Base-by-base conservation (phyloP, 2,888 invertebrate genomes). In the Ganaspis brasiliensis region DNA sequence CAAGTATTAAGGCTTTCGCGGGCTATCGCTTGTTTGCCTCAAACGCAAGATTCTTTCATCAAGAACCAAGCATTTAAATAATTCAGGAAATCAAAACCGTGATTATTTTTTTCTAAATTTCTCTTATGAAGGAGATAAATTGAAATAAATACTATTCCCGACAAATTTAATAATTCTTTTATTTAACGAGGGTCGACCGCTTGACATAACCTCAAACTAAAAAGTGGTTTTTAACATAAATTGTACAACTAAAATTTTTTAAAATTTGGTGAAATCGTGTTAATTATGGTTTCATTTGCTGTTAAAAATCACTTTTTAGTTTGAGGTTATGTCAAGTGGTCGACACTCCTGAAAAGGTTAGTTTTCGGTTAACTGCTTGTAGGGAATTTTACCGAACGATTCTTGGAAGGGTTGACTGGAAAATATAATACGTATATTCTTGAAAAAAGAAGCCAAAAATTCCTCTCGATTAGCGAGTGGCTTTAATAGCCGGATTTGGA, bases 11-110 rank as follows among this genome's bases (percentile, higher is more conserved):
- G 85, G 83, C 86, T 87, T 86, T 79, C 84, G 73, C 81, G 75
- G 83, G 83, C 85, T 87, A 88, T 88, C 87, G 81, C 81, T 79
- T 86, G 84, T 85, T 86, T 86, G 82, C 83, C 82, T 83, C 83
- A 82, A 80, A 79, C 80, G 70, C 72, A 63, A 75, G 67, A 67
- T 45, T 67, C 26, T 40, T 6, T n/a, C 24, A 12, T 67, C 24
- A n/a, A 21, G 40, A 67, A 45, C 40, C 24, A 14, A 67, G 45
- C 31, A 31, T 31, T 31, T n/a, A n/a, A n/a, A n/a, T n/a, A n/a
- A n/a, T n/a, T n/a, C n/a, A n/a, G n/a, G n/a, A n/a, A n/a, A n/a
- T n/a, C n/a, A n/a, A n/a, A n/a, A n/a, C n/a, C n/a, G 40, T 16
- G 12, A 63, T 19, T 37, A 21, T 21, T 19, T 61, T 59, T 35